Evolutionary conservation across 2,797 vertebrate genomes (phyloP).

Genomic region (Diceros bicornis): DNA sequence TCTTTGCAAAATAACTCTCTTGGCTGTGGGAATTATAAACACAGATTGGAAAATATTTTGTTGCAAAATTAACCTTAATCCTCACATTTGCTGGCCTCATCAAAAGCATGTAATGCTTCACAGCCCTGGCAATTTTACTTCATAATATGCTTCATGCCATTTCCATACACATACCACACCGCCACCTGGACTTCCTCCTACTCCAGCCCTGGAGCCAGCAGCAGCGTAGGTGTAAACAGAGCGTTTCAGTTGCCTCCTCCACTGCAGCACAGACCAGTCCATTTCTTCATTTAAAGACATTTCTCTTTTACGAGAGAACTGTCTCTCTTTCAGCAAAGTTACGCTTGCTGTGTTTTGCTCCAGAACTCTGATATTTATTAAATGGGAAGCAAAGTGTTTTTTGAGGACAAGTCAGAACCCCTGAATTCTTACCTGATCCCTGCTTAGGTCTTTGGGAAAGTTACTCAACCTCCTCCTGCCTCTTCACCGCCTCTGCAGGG

Average conservation of each 20-base stretch:
- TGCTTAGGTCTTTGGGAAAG: not conserved
- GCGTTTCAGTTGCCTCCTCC: not conserved
- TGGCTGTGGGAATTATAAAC: not conserved
- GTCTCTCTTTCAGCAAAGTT: not conserved
- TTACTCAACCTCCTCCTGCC: not conserved
- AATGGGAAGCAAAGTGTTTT: not conserved
- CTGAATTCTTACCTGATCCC: not conserved
- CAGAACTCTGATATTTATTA: not conserved
- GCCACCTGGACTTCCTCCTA: not conserved
- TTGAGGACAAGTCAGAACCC: not conserved
- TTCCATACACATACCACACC: not conserved
- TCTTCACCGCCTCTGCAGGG: not conserved
- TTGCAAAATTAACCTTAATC: not conserved
- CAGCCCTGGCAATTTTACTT: not conserved
- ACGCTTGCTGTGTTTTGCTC: not conserved
- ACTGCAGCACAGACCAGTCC: not conserved
- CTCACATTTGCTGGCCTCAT: not conserved
- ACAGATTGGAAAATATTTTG: not conserved
- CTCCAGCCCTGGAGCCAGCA: not conserved
- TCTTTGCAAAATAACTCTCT: not conserved
- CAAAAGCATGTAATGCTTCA: not conserved
- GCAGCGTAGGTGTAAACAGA: not conserved
- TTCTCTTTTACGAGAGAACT: not conserved
- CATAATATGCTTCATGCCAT: not conserved
- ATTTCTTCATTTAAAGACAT: not conserved